Conservation (phyloP, 2,888 invertebrate species). For the Ochropleura leucogaster region DNA sequence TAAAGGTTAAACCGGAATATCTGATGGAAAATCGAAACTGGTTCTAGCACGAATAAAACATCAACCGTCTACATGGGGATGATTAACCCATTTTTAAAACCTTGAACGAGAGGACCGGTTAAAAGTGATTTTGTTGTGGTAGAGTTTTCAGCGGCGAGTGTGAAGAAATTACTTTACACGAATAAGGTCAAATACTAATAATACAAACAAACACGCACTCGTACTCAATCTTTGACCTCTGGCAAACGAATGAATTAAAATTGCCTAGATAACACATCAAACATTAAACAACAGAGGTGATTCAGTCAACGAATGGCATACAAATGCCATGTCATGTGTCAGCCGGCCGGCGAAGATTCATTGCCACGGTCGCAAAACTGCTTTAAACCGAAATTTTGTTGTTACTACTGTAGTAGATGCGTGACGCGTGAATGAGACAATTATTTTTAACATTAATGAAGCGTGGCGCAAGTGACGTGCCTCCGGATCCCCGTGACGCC, state of each 20-base stretch:
- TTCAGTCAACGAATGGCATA: slow-evolving; percentile 66
- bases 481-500: slow-evolving; percentile 67
- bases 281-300: slow-evolving; percentile 54
- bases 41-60: slow-evolving; percentile 76
- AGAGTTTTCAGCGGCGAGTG: slow-evolving; percentile 4
- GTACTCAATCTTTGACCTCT: slow-evolving; percentile 6
- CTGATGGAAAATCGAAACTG: slow-evolving; percentile 85
- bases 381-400: slow-evolving; percentile 85
- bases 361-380: slow-evolving; percentile 83
- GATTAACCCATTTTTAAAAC: slow-evolving; percentile 65
- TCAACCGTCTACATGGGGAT: slow-evolving; percentile 68
- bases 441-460: slow-evolving; percentile 88
- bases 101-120: slow-evolving; percentile 40
- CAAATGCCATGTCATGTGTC: slow-evolving; percentile 73
- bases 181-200: slow-evolving; percentile 3
- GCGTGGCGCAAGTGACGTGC: slow-evolving; percentile 72
- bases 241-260: slow-evolving; percentile 16
- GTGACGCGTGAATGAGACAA: slow-evolving; percentile 87
- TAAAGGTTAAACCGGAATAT: slow-evolving; percentile 89
- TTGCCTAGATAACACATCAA: slow-evolving; percentile 31
- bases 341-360: slow-evolving; percentile 75
- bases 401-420: slow-evolving; percentile 88
- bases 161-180: background rate
- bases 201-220: slow-evolving; percentile 15
- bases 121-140: slow-evolving; percentile 4